Base-by-base conservation (phyloP, 2,888 invertebrate species). In the Melinopterus prodromus region DNA sequence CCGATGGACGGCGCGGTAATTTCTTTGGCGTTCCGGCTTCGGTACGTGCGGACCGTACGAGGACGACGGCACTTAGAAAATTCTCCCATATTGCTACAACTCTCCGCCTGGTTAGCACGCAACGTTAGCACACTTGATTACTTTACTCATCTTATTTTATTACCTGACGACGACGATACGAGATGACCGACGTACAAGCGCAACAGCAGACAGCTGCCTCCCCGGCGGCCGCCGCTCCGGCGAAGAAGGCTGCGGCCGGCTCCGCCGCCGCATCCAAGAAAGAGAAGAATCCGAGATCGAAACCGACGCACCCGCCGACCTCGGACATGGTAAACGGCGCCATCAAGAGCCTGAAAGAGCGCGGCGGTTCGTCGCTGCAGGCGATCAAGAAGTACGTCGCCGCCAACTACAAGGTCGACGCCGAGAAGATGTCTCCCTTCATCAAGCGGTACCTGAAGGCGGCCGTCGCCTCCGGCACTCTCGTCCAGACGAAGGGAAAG, bases 321-420 rank as follows among this genome's bases (percentile, higher is more conserved):
- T 85, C 91, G 0, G 89, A 89, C 53, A 92, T 94, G 93, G 93
- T 93, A 0, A 91, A 89, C 83, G 89, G 88, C 53, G 93, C 94
- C 1, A 90, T 92, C 76, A 89, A 88, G 81, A 87, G 88, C 78
- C 85, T 92, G 76, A 91, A 91, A 84, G 92, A 92, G 84, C 90
- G 92, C 37, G 91, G 91, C 78, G 94, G 94, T 37, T 93, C 91
- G 0, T 92, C 92, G 0, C 85, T 86, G 81, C 90, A 84, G 85
- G 92, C 92, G 1, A 93, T 94, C 86, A 93, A 93, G 86, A 94
- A 94, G 85, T 93, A 92, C 86, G 91, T 94, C 76, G 88, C 90
- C 9, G 88, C 90, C 35, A 91, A 90, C 79, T 93, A 93, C 90
- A 91, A 91, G 80, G 89, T 92, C 6, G 93, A 93, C 85, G 89